These are phyloP conservation scores for Caenorhabditis drosophilae DNA, from an alignment of 2,888 invertebrate species.

Conservation along the genomic window DNA sequence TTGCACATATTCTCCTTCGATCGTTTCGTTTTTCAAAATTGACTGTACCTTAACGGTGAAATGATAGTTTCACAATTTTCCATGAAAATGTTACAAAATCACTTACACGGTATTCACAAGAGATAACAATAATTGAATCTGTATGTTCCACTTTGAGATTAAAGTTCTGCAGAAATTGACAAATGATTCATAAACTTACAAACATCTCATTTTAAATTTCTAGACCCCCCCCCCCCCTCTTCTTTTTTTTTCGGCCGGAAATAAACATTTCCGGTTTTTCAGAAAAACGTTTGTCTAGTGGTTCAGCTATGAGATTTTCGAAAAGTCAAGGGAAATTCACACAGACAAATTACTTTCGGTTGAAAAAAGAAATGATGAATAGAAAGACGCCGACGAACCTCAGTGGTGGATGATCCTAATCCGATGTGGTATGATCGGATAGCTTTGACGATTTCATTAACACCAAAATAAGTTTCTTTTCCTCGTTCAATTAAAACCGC, in stretches of 20 bases:
- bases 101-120: conserved; percentile 35
- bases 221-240: too few relatives aligned
- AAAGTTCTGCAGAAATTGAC: conserved; percentile 24
- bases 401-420: conserved; percentile 25
- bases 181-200: conserved; percentile 19
- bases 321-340: too few relatives aligned
- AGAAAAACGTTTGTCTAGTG: too few relatives aligned
- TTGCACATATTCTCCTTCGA: conserved; percentile 36
- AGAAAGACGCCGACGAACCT: too few relatives aligned
- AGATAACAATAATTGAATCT: conserved; percentile 19
- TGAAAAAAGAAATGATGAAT: too few relatives aligned
- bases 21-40: conserved; percentile 16
- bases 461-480: conserved; percentile 25
- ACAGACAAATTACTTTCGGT: too few relatives aligned
- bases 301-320: too few relatives aligned
- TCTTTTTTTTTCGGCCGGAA: too few relatives aligned
- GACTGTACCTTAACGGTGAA: conserved; percentile 35
- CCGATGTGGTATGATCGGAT: conserved; percentile 31
- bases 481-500: conserved; percentile 35
- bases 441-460: conserved; percentile 22
- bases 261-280: too few relatives aligned
- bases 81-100: too few relatives aligned
- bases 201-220: too few relatives aligned
- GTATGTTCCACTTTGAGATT: conserved; percentile 29
- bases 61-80: conserved; percentile 6